Percentiles rank a stretch among this genome's conserved stretches.
Conservation (phyloP, 2,113 vertebrate genomes). For the Nansenia antarctica region DNA sequence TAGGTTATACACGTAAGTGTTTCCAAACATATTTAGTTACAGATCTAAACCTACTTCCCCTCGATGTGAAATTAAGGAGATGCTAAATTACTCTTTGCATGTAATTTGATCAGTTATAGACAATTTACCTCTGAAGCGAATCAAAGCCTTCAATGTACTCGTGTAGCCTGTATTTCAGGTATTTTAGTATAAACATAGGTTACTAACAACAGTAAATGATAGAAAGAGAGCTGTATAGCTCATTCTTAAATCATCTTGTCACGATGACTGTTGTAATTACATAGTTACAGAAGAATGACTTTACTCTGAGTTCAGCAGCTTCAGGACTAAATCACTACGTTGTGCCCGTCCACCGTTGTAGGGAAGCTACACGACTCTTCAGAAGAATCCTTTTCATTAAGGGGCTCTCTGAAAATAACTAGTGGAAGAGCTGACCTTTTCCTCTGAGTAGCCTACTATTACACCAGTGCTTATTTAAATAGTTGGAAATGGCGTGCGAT, state of each 20-base stretch:
- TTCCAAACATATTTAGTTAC: constrained; percentile 63
- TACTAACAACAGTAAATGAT: background rate
- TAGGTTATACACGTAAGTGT: constrained; percentile 63
- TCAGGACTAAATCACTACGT: constrained; percentile 9
- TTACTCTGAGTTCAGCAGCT: background rate
- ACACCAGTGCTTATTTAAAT: constrained; percentile 58
- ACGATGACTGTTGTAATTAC: constrained; percentile 31
- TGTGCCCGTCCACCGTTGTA: background rate
- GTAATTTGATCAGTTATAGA: constrained; percentile 53
- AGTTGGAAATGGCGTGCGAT: constrained; percentile 75
- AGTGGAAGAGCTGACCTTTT: constrained; percentile 62
- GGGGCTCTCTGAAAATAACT: constrained; percentile 32
- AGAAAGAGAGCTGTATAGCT: background rate
- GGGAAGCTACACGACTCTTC: constrained; percentile 2
- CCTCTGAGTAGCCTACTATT: constrained; percentile 44
- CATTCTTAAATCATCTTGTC: constrained; percentile 10
- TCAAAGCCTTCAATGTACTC: no score
- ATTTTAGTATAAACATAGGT: background rate
- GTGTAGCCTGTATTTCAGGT: background rate
- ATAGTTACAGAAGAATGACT: constrained; percentile 16
- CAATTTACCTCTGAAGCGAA: constrained; percentile 12
- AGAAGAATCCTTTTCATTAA: constrained; percentile 50
- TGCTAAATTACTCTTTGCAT: constrained; percentile 45
- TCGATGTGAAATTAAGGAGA: constrained; percentile 54
- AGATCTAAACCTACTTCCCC: constrained; percentile 32